phyloP scores from a whole-genome alignment of 2,797 vertebrate species.

The Galaxias olidus region DNA sequence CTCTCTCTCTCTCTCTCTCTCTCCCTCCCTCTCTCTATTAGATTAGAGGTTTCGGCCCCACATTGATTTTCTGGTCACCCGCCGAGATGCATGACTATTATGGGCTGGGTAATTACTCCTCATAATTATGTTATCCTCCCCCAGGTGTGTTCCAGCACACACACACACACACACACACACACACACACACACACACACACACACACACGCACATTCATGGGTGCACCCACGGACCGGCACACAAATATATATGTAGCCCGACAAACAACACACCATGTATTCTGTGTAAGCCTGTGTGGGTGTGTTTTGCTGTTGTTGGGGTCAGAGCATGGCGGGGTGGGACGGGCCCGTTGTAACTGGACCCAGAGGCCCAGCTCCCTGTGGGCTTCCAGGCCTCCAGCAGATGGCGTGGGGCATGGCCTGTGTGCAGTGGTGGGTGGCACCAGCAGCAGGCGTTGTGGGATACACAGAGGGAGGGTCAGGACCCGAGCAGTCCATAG shows the following conservation, averaged over 20 bases:
- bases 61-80: slow-evolving; percentile 6
- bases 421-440: too few relatives aligned
- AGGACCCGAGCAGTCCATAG: too few relatives aligned
- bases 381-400: too few relatives aligned
- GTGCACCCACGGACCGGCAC: too few relatives aligned
- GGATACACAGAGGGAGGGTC: too few relatives aligned
- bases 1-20: neutral
- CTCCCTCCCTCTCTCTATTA: neutral
- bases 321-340: too few relatives aligned
- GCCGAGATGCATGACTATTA: neutral
- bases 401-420: too few relatives aligned
- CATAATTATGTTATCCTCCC: neutral
- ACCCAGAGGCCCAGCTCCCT: too few relatives aligned
- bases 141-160: neutral
- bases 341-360: too few relatives aligned
- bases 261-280: too few relatives aligned
- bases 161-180: neutral
- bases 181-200: neutral
- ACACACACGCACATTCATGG: neutral
- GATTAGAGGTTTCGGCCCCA: neutral
- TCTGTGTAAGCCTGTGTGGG: neutral
- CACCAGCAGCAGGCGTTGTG: too few relatives aligned
- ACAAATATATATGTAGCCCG: too few relatives aligned
- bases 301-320: neutral
- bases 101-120: slow-evolving; percentile 1